Evolutionary conservation across 92 coral and sea anemone genomes (phyloP).

Genomic region (Epizoanthus stellaris): DNA sequence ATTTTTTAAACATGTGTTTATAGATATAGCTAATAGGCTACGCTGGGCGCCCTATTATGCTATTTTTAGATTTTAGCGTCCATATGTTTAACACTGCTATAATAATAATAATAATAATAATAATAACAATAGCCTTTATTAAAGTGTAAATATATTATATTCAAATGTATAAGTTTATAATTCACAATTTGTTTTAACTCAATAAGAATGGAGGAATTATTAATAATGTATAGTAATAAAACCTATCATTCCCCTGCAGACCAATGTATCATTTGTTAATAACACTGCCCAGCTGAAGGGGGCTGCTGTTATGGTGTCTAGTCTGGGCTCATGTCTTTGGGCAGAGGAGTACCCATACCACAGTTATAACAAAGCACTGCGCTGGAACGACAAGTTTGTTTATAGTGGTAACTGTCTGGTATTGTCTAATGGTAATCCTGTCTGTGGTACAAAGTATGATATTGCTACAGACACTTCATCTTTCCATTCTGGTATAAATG

Average conservation of each 20-base stretch:
- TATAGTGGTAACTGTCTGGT: slow-evolving; percentile 74
- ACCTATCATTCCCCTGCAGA: slow-evolving; percentile 48
- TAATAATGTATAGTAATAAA: no score
- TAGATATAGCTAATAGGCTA: no score
- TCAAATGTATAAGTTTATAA: no score
- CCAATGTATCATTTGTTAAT: slow-evolving; percentile 73
- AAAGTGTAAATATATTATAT: no score
- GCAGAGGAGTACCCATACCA: slow-evolving; percentile 68
- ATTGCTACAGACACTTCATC: slow-evolving; percentile 83
- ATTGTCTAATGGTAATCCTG: slow-evolving; percentile 25
- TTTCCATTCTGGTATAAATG: neutral
- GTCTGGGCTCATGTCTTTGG: slow-evolving; percentile 88
- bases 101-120: no score
- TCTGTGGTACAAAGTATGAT: slow-evolving; percentile 73
- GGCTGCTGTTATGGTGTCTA: slow-evolving; percentile 82
- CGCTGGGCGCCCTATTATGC: no score
- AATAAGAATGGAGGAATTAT: no score
- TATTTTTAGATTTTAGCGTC: no score
- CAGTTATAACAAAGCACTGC: slow-evolving; percentile 71
- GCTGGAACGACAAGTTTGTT: slow-evolving; percentile 78
- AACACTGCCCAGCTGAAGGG: slow-evolving; percentile 91
- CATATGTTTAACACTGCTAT: no score
- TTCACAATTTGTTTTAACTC: no score
- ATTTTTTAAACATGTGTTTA: no score
- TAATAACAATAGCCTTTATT: no score